Evolutionary conservation across 2,113 vertebrate genomes (phyloP), one percentile per base, ranked within the genome.

Genomic region (Lichenostomus cassidix): DNA sequence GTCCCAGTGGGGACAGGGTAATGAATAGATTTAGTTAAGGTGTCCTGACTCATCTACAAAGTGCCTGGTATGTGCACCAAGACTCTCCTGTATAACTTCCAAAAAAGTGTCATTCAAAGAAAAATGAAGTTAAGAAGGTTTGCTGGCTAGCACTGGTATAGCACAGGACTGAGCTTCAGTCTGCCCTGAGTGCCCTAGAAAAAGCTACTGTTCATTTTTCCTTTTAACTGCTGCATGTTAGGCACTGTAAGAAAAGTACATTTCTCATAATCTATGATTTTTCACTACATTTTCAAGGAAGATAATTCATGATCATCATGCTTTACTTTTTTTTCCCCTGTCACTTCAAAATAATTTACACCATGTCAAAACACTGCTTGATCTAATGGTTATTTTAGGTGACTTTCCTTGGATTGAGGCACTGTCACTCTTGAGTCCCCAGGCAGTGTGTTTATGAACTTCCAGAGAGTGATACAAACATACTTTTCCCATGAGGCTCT

Each of bases 1-100:
- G 94, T 97, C 97, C 97, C 98, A 95, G 1, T 82, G 97, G 96
- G 96, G 93, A 95, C 86, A 89, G 55, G 62, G 95, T 82, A 97
- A 97, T 98, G 98, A 98, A 98, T 98, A 96, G 96, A 96, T 95
- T 97, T 90, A 97, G 97, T 95, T 96, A 97, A 97, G 97, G 97
- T 97, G 93, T 97, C 96, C 96, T 96, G 92, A 97, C 94, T 97
- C 97, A 94, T 97, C 94, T 92, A 94, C 75, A 88, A 87, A 92
- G 95, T 91, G 91, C 65, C 95, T 96, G 95, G 82, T 95, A 92
- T 96, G 87, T 76, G 82, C 80, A 95, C 88, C 42, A 59, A 95
- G 83, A 67, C 75, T 83, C 65, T 96, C 85, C 86, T 97, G 95
- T 94, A 77, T 82, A 90, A 83, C 93, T 92, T 98, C 96, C 92